Conservation (phyloP, 2,888 invertebrate genomes). For the Lithophane socia region DNA sequence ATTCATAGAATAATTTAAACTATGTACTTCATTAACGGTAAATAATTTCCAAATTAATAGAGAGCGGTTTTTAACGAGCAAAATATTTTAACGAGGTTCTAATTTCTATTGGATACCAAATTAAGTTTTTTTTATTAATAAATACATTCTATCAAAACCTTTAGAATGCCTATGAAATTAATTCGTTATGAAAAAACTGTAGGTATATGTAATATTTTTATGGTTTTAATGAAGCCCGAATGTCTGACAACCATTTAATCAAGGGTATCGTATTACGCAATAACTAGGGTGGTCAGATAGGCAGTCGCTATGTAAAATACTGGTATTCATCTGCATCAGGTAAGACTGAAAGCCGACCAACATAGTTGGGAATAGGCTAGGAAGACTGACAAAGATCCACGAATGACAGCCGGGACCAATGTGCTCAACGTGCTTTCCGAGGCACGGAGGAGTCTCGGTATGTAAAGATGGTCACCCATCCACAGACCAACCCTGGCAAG, state of each 20-base stretch:
- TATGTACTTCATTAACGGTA: background rate
- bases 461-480: no score
- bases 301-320: background rate
- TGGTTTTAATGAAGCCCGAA: background rate
- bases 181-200: background rate
- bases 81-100: constrained; percentile 21
- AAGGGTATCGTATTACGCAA: background rate
- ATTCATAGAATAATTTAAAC: constrained; percentile 18
- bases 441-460: no score
- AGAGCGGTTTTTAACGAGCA: constrained; percentile 29
- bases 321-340: background rate
- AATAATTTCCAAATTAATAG: constrained; percentile 34
- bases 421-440: no score
- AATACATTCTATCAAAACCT: background rate
- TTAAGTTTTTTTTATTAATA: constrained; percentile 2
- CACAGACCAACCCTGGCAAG: no score
- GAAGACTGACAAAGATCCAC: no score
- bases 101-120: constrained; percentile 30
- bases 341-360: background rate
- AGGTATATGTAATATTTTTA: no score
- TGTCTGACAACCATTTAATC: background rate
- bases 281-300: background rate
- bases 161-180: background rate
- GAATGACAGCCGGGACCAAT: no score
- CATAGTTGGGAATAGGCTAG: background rate